Evolutionary conservation across 2,888 invertebrate genomes (phyloP), one percentile per base, ranked within the genome.

Genomic region (Pogonocherus hispidulus): DNA sequence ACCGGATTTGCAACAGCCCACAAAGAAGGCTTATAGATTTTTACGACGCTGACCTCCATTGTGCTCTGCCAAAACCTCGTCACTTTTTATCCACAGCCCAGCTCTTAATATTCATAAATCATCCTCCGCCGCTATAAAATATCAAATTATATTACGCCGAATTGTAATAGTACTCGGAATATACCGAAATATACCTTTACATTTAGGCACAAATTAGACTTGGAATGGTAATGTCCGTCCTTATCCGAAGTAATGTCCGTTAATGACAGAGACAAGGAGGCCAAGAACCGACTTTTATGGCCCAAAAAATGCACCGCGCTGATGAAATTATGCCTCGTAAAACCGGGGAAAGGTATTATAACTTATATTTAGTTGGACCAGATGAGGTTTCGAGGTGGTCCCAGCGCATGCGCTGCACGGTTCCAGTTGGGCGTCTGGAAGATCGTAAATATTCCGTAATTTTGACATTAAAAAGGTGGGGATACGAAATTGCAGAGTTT

Each of bases 281-380:
- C 74, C 73, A 70, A 75, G 69, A 71, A 73, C 71, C 72, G 79
- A 81, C 79, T 77, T 82, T 82, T 81, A 84, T 76, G 79, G 79
- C 80, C 80, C 75, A 76, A 80, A 81, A 82, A 80, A 82, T 81
- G 79, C 76, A 76, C 79, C 76, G 74, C 78, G 76, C 77, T 80
- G 84, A 83, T 84, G 82, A 83, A 83, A 82, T 83, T 82, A 83
- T 83, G 82, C 80, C 77, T 79, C 82, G 79, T 84, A 83, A 84
- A 83, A 78, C 76, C 73, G 78, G 78, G 77, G 79, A 81, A 82
- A 41, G 41, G 41, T 80, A 77, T 71, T 76, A 78, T 78, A 76
- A 79, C 76, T 79, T 80, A 80, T 78, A 78, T 79, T 78, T 72
- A 74, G 79, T 60, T 68, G 66, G 57, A 22, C 55, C 71, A 69